Percentiles rank a stretch among this genome's conserved stretches.
Evolutionary conservation across 2,113 vertebrate species (phyloP).

Genomic region (Piaya cayana): DNA sequence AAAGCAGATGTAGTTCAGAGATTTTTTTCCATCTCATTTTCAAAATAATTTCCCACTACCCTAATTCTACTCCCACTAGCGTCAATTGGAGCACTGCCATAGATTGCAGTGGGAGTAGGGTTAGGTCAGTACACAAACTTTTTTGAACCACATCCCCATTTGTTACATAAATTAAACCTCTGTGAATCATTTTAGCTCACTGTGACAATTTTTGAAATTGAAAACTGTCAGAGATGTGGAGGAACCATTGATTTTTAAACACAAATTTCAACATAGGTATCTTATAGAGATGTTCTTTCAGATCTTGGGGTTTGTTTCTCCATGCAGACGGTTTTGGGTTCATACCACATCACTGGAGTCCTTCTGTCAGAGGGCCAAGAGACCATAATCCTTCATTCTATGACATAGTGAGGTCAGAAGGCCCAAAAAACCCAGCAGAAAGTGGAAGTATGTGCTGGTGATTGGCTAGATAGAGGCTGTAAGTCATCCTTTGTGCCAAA

Average conservation of each 20-base stretch:
- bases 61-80: neutral
- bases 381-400: neutral
- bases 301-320: neutral
- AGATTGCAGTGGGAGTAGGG: neutral
- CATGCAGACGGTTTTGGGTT: neutral
- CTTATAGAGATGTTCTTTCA: neutral
- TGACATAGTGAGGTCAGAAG: neutral
- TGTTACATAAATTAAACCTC: neutral
- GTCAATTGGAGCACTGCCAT: neutral
- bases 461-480: neutral
- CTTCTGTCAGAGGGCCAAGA: neutral
- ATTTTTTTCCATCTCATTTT: neutral
- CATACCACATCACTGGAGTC: neutral
- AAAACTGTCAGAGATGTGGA: neutral
- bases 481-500: neutral
- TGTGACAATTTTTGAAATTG: neutral
- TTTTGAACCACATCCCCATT: neutral
- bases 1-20: conserved; percentile 7
- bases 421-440: neutral
- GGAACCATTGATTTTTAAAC: neutral
- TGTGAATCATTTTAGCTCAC: neutral
- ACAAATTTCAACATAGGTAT: neutral
- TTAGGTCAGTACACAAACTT: neutral
- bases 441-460: neutral
- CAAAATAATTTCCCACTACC: neutral